phyloP scores from a whole-genome alignment of 2,888 invertebrate species.

The Caenorhabditis sp. region DNA sequence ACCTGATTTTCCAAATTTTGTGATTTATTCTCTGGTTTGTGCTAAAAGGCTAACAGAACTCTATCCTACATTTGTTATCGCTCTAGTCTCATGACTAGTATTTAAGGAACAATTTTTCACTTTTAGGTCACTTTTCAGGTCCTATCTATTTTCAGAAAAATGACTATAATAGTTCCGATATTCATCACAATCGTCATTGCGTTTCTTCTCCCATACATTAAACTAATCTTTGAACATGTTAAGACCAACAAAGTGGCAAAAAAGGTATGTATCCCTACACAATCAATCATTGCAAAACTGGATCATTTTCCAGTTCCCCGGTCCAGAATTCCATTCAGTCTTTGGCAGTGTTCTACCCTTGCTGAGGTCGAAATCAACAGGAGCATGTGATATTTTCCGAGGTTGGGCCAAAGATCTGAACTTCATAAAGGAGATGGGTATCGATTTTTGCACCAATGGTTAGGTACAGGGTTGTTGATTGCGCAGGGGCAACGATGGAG shows the following conservation, averaged over 20 bases:
- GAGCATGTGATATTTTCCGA: conserved; percentile 12
- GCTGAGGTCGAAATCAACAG: conserved; percentile 13
- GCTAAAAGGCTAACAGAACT: no score
- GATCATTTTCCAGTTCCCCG: conserved; percentile 20
- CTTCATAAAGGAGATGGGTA: conserved; percentile 72
- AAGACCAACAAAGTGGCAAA: conserved; percentile 20
- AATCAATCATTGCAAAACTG: no score
- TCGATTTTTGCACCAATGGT: conserved; percentile 73
- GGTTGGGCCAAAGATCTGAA: conserved; percentile 41
- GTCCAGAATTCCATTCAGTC: conserved; percentile 26
- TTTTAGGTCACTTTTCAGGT: no score
- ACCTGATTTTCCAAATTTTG: no score
- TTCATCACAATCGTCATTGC: conserved; percentile 2
- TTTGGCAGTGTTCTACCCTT: conserved; percentile 23
- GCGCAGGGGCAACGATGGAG: conserved; percentile 72
- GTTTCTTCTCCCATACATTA: conserved; percentile 14
- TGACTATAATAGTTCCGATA: conserved; percentile 23
- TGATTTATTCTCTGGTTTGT: no score
- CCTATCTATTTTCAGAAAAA: no score
- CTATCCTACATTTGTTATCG: no score
- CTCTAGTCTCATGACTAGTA: no score
- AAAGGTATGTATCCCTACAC: conserved; percentile 4
- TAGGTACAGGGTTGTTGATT: conserved; percentile 73
- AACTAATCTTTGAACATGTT: conserved; percentile 7
- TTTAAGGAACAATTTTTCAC: no score